Evolutionary conservation across 2,888 invertebrate genomes (phyloP).

Genomic region (Bombylius major): DNA sequence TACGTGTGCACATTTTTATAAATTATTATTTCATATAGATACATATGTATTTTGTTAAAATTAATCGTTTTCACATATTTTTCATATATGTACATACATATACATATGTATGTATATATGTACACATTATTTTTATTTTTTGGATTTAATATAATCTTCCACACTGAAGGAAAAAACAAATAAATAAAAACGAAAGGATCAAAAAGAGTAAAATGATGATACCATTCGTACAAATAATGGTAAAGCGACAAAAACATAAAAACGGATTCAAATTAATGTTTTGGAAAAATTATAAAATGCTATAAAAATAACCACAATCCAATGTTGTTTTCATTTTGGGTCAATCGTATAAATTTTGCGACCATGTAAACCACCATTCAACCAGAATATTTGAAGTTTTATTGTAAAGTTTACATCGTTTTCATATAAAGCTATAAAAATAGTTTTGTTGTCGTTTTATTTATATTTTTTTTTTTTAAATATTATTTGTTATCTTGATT

Average conservation of each 20-base stretch:
- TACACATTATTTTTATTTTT: neutral
- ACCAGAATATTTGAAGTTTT: neutral
- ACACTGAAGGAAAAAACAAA: too few relatives aligned
- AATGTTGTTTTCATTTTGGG: conserved; percentile 8
- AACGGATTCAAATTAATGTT: conserved; percentile 10
- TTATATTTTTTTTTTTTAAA: too few relatives aligned
- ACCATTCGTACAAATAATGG: conserved; percentile 4
- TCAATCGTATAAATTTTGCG: conserved; percentile 6
- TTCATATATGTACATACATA: neutral
- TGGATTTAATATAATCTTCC: too few relatives aligned
- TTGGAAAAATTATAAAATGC: conserved; percentile 7
- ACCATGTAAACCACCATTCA: conserved; percentile 2
- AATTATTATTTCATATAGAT: too few relatives aligned
- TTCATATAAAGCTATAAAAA: too few relatives aligned
- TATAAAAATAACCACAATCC: conserved; percentile 9
- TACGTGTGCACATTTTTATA: too few relatives aligned
- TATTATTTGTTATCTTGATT: too few relatives aligned
- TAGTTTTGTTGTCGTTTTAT: too few relatives aligned
- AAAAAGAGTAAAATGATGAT: neutral
- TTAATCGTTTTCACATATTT: too few relatives aligned
- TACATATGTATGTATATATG: neutral
- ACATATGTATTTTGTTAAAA: too few relatives aligned
- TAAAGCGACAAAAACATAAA: conserved; percentile 8
- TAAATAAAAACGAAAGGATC: too few relatives aligned
- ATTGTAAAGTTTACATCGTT: neutral